Conservation (phyloP, 2,113 vertebrate genomes). For the Rhinichthys klamathensis region DNA sequence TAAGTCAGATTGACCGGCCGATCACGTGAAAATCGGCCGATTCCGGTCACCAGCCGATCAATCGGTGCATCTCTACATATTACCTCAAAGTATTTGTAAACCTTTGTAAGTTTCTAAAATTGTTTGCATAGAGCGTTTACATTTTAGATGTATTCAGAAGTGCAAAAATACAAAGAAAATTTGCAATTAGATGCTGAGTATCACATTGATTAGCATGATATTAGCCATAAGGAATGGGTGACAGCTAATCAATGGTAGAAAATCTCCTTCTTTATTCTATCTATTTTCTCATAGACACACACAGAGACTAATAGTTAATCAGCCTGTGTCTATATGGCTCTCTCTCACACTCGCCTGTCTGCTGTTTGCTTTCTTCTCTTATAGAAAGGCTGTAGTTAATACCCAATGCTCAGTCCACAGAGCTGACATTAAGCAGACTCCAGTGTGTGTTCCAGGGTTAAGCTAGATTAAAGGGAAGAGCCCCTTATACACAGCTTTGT, state of each 20-base stretch:
- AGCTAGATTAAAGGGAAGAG: slow-evolving; percentile 49
- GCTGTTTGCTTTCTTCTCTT: slow-evolving; percentile 30
- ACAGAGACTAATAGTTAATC: slow-evolving; percentile 22
- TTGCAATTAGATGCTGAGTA: neutral
- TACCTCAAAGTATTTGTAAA: neutral
- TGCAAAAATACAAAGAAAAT: neutral
- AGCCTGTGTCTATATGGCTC: neutral
- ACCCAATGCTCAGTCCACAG: slow-evolving; percentile 45
- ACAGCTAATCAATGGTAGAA: neutral
- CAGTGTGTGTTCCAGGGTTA: slow-evolving; percentile 41
- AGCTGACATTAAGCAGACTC: slow-evolving; percentile 48
- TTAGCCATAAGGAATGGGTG: neutral
- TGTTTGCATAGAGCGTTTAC: neutral
- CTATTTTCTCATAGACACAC: neutral
- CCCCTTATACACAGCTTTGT: slow-evolving; percentile 27
- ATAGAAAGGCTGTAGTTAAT: slow-evolving; percentile 45
- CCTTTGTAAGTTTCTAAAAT: neutral
- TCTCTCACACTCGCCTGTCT: neutral
- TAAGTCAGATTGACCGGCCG: too few relatives aligned
- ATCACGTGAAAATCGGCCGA: too few relatives aligned
- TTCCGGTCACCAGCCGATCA: too few relatives aligned
- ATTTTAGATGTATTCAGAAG: neutral
- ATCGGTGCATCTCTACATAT: too few relatives aligned
- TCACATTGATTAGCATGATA: neutral
- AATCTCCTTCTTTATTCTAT: neutral